Evolutionary conservation across 2,113 vertebrate genomes (phyloP).

Genomic region (Taurulus bubalis): DNA sequence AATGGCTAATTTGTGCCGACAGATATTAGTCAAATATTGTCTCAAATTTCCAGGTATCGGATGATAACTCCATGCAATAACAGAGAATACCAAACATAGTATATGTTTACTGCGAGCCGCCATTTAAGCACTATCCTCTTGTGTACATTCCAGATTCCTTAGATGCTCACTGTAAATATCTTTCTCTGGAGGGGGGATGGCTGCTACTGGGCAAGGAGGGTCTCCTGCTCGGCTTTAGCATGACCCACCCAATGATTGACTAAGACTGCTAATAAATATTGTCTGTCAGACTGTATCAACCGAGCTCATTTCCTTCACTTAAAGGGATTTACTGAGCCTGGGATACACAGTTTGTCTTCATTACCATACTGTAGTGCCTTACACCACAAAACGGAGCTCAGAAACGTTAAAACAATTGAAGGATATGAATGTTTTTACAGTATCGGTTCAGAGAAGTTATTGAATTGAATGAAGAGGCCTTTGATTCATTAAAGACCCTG

Average conservation of each 20-base stretch:
- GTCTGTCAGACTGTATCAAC: conserved; percentile 27
- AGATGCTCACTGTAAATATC: conserved; percentile 53
- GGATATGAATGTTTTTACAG: background rate
- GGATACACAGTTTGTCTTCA: conserved; percentile 52
- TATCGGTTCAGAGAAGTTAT: conserved; percentile 31
- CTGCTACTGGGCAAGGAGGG: background rate
- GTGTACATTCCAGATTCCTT: conserved; percentile 74
- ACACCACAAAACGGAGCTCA: conserved; percentile 13
- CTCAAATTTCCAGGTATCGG: background rate
- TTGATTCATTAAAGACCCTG: conserved; percentile 38
- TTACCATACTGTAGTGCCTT: conserved; percentile 12
- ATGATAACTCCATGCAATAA: background rate
- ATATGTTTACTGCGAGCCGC: conserved; percentile 56
- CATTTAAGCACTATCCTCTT: conserved; percentile 33
- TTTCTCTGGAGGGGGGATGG: conserved; percentile 13
- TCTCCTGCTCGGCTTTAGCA: background rate
- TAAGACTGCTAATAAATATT: conserved; percentile 48
- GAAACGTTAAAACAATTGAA: background rate
- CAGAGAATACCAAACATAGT: conserved; percentile 46
- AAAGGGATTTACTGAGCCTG: conserved; percentile 35
- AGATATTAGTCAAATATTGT: background rate
- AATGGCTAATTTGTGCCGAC: background rate
- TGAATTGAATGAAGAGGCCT: conserved; percentile 43
- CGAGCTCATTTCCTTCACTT: conserved; percentile 57
- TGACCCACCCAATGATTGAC: conserved; percentile 26